A percentile compares a stretch with the other conserved stretches of the same genome.
Conservation (phyloP, 2,797 vertebrate genomes). For the Champsocephalus esox region DNA sequence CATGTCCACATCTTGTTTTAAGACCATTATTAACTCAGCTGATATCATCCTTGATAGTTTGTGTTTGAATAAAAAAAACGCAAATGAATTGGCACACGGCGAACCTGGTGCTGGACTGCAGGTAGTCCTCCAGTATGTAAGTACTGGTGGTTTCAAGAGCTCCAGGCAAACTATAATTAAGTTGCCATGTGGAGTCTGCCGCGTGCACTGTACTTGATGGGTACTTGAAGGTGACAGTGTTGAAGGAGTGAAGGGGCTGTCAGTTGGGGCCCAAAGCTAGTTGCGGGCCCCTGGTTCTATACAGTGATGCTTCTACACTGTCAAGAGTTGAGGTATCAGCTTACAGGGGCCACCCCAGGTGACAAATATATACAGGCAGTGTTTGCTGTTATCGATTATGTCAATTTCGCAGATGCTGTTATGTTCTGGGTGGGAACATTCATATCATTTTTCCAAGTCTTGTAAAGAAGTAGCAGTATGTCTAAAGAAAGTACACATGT, state of each 20-base stretch:
- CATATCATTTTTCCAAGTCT: background rate
- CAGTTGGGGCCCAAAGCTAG: slow-evolving; percentile 11
- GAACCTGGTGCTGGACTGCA: slow-evolving; percentile 16
- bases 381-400: background rate
- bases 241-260: slow-evolving; percentile 3
- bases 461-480: background rate
- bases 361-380: slow-evolving; percentile 12
- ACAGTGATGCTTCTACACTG: slow-evolving; percentile 12
- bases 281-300: slow-evolving; percentile 1
- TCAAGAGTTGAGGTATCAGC: slow-evolving; percentile 10
- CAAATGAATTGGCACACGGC: slow-evolving; percentile 16
- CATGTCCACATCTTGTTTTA: background rate
- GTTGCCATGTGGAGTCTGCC: slow-evolving; percentile 38
- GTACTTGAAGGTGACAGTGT: slow-evolving; percentile 30
- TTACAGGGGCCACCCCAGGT: slow-evolving; percentile 8
- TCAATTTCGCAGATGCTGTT: background rate
- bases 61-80: slow-evolving; percentile 34
- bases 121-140: slow-evolving; percentile 4
- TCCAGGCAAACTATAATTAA: slow-evolving; percentile 44
- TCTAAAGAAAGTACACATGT: background rate
- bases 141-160: slow-evolving; percentile 28
- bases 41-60: slow-evolving; percentile 4
- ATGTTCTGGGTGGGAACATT: background rate
- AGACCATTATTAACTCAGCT: slow-evolving; percentile 6
- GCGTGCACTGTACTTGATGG: slow-evolving; percentile 25